Conservation (phyloP, 2,113 vertebrate genomes). For the Eulacestoma nigropectus region DNA sequence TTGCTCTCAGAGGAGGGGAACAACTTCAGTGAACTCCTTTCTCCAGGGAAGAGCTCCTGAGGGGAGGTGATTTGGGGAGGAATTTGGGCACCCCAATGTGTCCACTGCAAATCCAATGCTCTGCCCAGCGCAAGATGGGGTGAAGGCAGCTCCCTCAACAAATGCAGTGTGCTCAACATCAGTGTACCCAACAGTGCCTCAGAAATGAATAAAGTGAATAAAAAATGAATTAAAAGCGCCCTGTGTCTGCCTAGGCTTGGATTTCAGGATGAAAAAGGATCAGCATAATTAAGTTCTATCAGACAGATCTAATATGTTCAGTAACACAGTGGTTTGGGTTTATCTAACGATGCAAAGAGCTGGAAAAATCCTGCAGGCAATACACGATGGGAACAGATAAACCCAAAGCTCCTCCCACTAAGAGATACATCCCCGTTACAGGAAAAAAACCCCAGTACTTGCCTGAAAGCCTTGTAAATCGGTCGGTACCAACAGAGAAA, state of each 20-base stretch:
- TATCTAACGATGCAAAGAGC: neutral
- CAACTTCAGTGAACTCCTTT: neutral
- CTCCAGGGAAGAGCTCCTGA: neutral
- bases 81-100: neutral
- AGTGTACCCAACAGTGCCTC: neutral
- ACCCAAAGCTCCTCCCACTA: neutral
- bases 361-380: constrained; percentile 27
- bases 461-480: constrained; percentile 96
- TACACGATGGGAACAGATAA: neutral
- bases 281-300: neutral
- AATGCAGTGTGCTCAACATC: rapidly evolving
- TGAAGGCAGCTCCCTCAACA: neutral
- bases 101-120: neutral
- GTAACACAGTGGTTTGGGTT: neutral
- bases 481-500: constrained; percentile 98
- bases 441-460: neutral
- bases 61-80: neutral
- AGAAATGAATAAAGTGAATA: neutral
- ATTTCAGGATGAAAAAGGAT: neutral
- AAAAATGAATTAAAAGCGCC: neutral
- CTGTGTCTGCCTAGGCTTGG: neutral
- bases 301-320: neutral
- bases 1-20: neutral
- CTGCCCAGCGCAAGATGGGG: neutral
- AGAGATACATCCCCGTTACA: rapidly evolving